phyloP scores from a whole-genome alignment of 2,797 vertebrate genomes.

The Setipinna tenuifilis region DNA sequence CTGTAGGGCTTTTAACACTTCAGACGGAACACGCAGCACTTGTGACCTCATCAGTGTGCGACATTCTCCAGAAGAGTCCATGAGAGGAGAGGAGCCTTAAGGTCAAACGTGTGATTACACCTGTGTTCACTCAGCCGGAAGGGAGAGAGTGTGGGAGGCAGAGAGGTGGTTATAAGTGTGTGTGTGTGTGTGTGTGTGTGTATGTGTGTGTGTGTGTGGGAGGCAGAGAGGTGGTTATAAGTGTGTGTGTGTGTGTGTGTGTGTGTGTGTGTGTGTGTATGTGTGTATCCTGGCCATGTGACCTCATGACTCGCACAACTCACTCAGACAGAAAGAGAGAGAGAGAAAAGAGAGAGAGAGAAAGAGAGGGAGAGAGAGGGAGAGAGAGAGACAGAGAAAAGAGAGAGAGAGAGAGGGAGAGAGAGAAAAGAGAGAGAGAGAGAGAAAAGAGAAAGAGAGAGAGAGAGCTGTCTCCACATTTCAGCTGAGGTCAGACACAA shows the following conservation, averaged over 20 bases:
- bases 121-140: background rate
- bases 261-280: no score
- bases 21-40: background rate
- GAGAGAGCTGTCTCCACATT: background rate
- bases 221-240: no score
- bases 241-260: no score
- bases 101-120: constrained; percentile 8
- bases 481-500: constrained; percentile 5
- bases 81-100: background rate
- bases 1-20: background rate
- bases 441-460: background rate
- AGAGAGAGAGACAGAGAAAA: background rate
- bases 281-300: background rate
- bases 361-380: background rate
- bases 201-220: no score
- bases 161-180: no score
- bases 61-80: background rate
- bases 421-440: background rate
- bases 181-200: no score
- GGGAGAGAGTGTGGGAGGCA: background rate
- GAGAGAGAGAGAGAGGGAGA: background rate
- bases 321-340: background rate
- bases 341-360: no score
- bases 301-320: background rate
- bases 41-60: constrained; percentile 13